phyloP scores from a whole-genome alignment of 2,888 invertebrate genomes.

The Ochropleura plecta region DNA sequence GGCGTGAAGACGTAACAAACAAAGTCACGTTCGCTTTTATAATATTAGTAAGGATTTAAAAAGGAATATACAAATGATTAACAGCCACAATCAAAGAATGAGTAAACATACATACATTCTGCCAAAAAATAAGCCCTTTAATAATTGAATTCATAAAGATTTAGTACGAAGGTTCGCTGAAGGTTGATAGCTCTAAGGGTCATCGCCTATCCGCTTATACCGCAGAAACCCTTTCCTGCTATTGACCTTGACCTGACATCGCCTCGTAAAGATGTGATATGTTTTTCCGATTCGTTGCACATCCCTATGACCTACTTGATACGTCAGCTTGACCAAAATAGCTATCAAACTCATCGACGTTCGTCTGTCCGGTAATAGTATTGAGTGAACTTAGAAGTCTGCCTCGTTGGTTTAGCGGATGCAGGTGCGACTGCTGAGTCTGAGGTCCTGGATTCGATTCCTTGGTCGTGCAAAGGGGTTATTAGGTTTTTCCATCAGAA shows the following conservation, averaged over 20 bases:
- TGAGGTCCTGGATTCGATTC: too few species aligned
- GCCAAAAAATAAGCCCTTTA: background rate
- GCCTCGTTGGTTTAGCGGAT: too few species aligned
- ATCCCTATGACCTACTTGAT: constrained; percentile 1
- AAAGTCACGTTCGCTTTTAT: too few species aligned
- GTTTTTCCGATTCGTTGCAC: constrained; percentile 40
- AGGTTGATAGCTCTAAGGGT: constrained; percentile 39
- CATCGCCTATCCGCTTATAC: constrained; percentile 34
- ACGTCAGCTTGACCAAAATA: constrained; percentile 1
- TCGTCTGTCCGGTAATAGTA: background rate
- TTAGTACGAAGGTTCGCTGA: background rate
- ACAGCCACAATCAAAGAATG: background rate
- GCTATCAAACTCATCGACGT: background rate
- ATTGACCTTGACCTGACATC: constrained; percentile 45
- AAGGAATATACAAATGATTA: too few species aligned
- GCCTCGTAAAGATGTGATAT: constrained; percentile 39
- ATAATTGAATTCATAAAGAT: constrained; percentile 43
- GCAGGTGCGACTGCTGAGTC: too few species aligned
- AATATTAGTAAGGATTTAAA: too few species aligned
- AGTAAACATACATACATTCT: background rate
- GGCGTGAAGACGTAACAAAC: too few species aligned
- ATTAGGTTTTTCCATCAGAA: too few species aligned
- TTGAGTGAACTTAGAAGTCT: too few species aligned
- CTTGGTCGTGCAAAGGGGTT: too few species aligned
- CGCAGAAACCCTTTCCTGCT: constrained; percentile 33